Percentiles rank a stretch among this genome's conserved stretches.
Conservation (phyloP, 2,797 vertebrate genomes). For the Halcyon leucocephala region DNA sequence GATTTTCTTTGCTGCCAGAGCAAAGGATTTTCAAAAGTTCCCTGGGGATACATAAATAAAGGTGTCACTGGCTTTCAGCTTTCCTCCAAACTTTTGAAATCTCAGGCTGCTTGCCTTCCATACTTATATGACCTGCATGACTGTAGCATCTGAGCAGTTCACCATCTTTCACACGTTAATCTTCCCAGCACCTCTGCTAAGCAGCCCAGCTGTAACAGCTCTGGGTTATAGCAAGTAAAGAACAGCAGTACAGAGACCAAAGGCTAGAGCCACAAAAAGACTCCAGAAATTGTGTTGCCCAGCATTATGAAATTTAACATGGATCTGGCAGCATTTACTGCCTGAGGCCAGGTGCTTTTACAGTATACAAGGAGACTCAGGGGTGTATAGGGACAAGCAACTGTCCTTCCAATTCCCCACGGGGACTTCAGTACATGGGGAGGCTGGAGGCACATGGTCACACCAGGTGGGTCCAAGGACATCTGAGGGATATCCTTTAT, state of each 20-base stretch:
- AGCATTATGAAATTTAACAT: accelerated
- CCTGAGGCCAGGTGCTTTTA: neutral
- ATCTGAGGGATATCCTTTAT: neutral
- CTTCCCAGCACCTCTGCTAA: neutral
- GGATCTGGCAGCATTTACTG: neutral
- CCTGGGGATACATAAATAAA: neutral
- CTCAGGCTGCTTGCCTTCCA: accelerated
- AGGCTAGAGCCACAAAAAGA: neutral
- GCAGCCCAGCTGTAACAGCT: neutral
- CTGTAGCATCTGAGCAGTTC: neutral
- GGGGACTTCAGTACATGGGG: neutral
- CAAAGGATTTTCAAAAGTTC: neutral
- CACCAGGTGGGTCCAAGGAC: neutral
- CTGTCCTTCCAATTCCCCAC: neutral
- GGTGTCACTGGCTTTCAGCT: neutral
- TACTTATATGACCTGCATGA: neutral
- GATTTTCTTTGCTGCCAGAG: neutral
- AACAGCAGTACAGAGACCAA: neutral
- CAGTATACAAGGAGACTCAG: accelerated
- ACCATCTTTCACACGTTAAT: neutral
- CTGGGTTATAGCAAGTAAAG: neutral
- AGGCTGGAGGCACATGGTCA: neutral
- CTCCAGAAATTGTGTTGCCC: neutral
- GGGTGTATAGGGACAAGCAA: neutral
- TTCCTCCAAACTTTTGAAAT: neutral